Base-by-base conservation (phyloP, 2,888 invertebrate species). In the Apocheima hispidaria region DNA sequence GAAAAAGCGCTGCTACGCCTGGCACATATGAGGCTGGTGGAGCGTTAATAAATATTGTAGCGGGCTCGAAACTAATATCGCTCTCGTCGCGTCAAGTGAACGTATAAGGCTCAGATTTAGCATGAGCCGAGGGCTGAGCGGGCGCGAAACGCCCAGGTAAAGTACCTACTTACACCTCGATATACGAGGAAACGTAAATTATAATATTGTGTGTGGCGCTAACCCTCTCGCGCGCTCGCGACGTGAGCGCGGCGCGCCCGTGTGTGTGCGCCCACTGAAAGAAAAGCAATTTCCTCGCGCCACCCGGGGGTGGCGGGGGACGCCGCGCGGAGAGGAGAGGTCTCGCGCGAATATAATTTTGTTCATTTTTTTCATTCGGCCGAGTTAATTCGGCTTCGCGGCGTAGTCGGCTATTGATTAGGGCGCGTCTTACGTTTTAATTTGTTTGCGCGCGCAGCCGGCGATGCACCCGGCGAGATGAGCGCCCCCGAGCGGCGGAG, bases 381-480 rank as follows among this genome's bases (percentile, higher is more conserved):
- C 88, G 90, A 91, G 92, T 92, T 92, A 92, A 92, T 92, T 92
- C 92, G 87, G 88, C 90, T 91, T 83, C 88, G 89, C 88, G 88
- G 90, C 88, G 88, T 83, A 87, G 88, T 85, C 86, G 86, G 92
- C 92, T 92, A 92, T 92, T 92, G 92, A 92, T 92, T 92, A 92
- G 92, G 92, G 90, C 90, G 92, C 92, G 92, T 92, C 92, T 92
- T 92, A 92, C 90, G 89, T 90, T 92, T 92, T 92, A 92, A 91
- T 92, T 91, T 92, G 92, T 92, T 92, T 92, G 92, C 92, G 92
- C 91, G 91, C 92, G 92, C 92, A 92, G 88, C 86, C 80, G 65
- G 70, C 84, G 87, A 90, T 92, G 91, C 92, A 91, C 86, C 90
- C 88, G 83, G 30, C 78, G 88, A 90, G 90, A 90, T 89, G 89